A percentile compares a stretch with the other conserved stretches of the same genome.
These are phyloP conservation scores for Erannis defoliaria DNA, from an alignment of 2,888 invertebrate genomes.

Conservation along the genomic window DNA sequence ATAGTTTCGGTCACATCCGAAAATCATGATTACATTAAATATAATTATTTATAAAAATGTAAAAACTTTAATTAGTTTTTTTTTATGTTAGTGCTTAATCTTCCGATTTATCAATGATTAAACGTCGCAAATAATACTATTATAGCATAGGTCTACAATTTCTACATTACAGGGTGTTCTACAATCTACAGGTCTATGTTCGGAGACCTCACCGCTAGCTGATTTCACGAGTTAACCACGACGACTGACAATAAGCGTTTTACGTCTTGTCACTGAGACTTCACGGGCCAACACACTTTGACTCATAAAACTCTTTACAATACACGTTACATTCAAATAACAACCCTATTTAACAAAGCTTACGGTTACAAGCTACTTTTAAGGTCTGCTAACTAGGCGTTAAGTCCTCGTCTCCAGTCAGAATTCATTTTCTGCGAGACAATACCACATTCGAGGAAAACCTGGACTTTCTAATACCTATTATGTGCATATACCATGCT, in stretches of 20 bases:
- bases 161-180: not conserved
- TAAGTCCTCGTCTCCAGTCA: conserved; percentile 67
- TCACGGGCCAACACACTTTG: conserved; percentile 69
- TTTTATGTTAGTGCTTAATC: too few species aligned
- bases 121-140: not conserved
- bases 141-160: not conserved
- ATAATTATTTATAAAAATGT: too few species aligned
- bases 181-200: conserved; percentile 21
- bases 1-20: too few species aligned
- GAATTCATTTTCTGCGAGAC: conserved; percentile 67
- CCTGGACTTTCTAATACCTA: conserved; percentile 69
- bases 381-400: conserved; percentile 57
- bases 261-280: conserved; percentile 73
- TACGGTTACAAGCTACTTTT: conserved; percentile 34
- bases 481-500: too few species aligned
- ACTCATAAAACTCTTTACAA: conserved; percentile 74
- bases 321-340: conserved; percentile 43
- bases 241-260: conserved; percentile 81
- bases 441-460: conserved; percentile 67
- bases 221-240: conserved; percentile 84
- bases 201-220: conserved; percentile 71
- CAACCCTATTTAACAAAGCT: conserved; percentile 26
- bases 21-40: too few species aligned
- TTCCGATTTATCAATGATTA: too few species aligned
- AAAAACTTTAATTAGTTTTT: too few species aligned